phyloP scores from a whole-genome alignment of 2,113 vertebrate species.

The Pollimyrus isidori region DNA sequence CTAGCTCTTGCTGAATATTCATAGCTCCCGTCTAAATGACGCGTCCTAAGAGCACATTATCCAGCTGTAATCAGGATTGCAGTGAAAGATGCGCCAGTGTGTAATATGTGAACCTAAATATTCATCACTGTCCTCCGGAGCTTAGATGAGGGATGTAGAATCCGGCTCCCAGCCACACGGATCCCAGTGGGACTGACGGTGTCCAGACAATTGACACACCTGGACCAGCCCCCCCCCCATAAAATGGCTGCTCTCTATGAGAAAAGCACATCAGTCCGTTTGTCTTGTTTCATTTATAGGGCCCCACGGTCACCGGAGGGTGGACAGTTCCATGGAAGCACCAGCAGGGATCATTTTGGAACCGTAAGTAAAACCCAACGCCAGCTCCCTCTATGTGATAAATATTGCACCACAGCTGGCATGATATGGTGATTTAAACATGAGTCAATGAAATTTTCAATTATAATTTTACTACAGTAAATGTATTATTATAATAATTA shows the following conservation, averaged over 20 bases:
- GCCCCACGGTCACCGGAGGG: background rate
- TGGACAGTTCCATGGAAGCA: background rate
- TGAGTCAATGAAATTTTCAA: background rate
- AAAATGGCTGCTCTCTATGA: background rate
- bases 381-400: background rate
- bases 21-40: background rate
- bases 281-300: background rate
- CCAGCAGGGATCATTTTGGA: background rate
- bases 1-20: background rate
- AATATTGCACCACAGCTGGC: background rate
- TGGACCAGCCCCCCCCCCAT: background rate
- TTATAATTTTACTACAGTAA: background rate
- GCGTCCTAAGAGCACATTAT: background rate
- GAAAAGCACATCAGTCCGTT: background rate
- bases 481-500: background rate
- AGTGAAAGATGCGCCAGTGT: background rate
- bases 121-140: background rate
- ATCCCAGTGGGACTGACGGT: background rate
- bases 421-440: background rate
- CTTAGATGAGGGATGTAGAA: background rate
- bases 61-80: background rate
- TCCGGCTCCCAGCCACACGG: background rate
- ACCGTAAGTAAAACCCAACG: background rate
- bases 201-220: background rate
- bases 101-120: background rate